Percentiles rank a stretch among this genome's conserved stretches.
Evolutionary conservation across 2,888 invertebrate genomes (phyloP).

Genomic region (Calameuta pallipes): DNA sequence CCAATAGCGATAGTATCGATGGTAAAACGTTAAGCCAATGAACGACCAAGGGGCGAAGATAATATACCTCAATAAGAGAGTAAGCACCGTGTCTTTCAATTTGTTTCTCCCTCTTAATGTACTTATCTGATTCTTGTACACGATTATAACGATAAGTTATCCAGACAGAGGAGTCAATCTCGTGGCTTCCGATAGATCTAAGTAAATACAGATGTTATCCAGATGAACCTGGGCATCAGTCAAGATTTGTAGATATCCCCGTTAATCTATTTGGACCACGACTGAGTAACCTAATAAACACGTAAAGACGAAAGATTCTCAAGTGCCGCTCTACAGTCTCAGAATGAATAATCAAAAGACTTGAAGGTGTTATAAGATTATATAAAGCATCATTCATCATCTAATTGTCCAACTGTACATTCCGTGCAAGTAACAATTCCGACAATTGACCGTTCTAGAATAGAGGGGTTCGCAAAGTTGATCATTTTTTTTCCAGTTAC

Average conservation of each 20-base stretch:
- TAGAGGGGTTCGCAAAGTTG: too few relatives aligned
- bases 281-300: neutral
- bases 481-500: neutral
- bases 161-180: neutral
- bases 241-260: neutral
- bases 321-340: neutral
- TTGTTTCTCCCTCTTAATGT: neutral
- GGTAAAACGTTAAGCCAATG: neutral
- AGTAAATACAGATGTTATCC: conserved; percentile 1
- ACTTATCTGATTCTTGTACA: neutral
- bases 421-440: too few relatives aligned
- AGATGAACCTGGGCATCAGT: neutral
- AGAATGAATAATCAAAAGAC: neutral
- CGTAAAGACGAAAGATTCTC: neutral
- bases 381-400: neutral
- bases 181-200: neutral
- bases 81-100: neutral
- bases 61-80: neutral
- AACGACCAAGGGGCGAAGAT: neutral
- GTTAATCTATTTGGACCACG: neutral
- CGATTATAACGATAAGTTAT: neutral
- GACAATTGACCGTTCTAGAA: neutral
- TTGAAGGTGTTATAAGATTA: neutral
- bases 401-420: neutral
- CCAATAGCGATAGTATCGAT: neutral